Percentiles rank a stretch among this genome's conserved stretches.
These are phyloP conservation scores for Cryptoleucopteryx plumbea DNA, from an alignment of 2,113 vertebrate genomes.

Conservation along the genomic window DNA sequence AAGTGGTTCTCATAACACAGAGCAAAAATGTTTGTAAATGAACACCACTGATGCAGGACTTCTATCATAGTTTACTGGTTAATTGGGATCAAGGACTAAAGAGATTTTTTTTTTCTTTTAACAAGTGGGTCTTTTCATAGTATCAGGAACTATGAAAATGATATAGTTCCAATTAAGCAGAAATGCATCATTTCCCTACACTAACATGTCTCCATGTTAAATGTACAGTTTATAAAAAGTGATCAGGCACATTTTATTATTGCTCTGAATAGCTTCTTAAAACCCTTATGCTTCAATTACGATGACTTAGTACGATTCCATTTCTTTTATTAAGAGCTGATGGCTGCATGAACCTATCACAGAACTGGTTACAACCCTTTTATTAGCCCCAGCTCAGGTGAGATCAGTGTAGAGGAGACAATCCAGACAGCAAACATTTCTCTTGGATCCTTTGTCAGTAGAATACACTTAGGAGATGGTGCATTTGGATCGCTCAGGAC, in stretches of 20 bases:
- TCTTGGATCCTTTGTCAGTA: neutral
- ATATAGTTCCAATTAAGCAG: neutral
- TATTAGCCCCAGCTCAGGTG: neutral
- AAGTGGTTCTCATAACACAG: neutral
- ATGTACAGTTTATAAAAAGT: neutral
- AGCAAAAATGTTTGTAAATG: neutral
- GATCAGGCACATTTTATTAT: neutral
- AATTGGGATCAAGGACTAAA: neutral
- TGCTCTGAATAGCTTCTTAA: neutral
- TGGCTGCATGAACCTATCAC: neutral
- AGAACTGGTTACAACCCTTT: neutral
- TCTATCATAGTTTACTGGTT: neutral
- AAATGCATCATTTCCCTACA: neutral
- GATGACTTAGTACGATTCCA: neutral
- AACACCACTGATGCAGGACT: neutral
- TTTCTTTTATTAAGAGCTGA: neutral
- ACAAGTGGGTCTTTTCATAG: neutral
- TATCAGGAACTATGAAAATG: neutral
- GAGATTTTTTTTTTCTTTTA: neutral
- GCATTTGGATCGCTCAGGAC: neutral
- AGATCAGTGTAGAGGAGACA: neutral
- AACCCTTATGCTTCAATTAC: neutral
- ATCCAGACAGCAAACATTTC: neutral
- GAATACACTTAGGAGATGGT: neutral
- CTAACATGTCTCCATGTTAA: neutral